Conservation (phyloP, 2,113 vertebrate genomes). For the Trinectes maculatus region DNA sequence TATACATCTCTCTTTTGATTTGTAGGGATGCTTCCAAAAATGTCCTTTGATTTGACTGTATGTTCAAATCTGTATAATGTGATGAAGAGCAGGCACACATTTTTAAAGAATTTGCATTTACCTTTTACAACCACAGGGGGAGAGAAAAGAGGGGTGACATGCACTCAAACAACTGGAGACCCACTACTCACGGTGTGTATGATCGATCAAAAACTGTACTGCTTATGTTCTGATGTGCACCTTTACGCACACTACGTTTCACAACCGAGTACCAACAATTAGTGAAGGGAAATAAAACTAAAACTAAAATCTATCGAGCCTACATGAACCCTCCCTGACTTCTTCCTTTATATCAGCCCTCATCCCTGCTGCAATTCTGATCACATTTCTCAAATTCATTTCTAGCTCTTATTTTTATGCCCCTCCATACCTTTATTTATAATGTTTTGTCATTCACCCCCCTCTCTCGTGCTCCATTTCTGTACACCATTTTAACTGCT, state of each 20-base stretch:
- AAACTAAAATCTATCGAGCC: no score
- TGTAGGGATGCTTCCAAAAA: not conserved
- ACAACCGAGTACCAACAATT: no score
- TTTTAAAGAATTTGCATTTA: not conserved
- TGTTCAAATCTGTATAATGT: not conserved
- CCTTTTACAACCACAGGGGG: not conserved
- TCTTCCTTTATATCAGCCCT: no score
- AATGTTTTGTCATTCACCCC: constrained; percentile 19
- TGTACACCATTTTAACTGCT: constrained; percentile 23
- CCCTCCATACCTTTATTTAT: constrained; percentile 19
- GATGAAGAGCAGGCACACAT: not conserved
- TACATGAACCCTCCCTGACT: no score
- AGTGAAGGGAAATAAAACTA: no score
- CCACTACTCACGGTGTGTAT: not conserved
- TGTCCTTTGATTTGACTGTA: not conserved
- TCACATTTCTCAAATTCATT: not conserved
- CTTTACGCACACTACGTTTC: no score
- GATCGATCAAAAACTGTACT: no score
- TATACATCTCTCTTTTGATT: constrained; percentile 3
- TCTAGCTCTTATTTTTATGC: not conserved
- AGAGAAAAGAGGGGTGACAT: not conserved
- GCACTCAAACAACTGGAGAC: not conserved
- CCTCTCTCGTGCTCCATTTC: constrained; percentile 1
- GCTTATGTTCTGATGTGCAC: no score
- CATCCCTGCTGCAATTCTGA: no score